Evolutionary conservation across 1,140 invertebrate species (phyloP), one percentile per base, ranked within the genome.

Genomic region (Drosophila kohkoa): DNA sequence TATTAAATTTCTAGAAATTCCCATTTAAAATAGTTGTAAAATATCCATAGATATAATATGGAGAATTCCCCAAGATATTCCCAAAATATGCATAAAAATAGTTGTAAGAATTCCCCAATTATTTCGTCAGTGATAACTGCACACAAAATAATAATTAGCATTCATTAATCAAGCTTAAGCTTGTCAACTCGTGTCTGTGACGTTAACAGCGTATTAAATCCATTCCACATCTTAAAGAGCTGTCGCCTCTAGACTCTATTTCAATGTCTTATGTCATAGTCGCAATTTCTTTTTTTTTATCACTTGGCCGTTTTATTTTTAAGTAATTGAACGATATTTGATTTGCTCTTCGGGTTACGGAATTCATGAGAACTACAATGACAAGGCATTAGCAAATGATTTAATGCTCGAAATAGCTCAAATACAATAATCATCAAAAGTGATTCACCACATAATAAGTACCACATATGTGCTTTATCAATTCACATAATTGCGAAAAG

Each of bases 181-280:
- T 7, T 8, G 30, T 2, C 4, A 65, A 15, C 49, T 66, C 49
- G 51, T 46, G 51, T 16, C 25, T 6, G 8, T 6, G 7, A 30
- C 62, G 20, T 43, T 65, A 45, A 65, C 15, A n/a, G 6, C 32
- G 63, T 66, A 51, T 52, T 32, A 55, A 55, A 46, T 16, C 49
- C 35, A 13, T 32, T 52, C 28, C 2, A 5, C 5, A 30, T 32
- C 10, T 13, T 43, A 43, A 43, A 43, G 41, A 43, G 41, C 11
- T 43, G n/a, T 13, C 41, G 13, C 11, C 4, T 41, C 3, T 41
- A 0, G 8, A 41, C 8, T 10, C 8, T 41, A 41, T 41, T 10
- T 41, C 38, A 10, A n/a, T 11, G 41, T 43, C 5, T 43, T 43
- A 43, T 43, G 41, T 43, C 41, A 43, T n/a, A 43, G 4, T 13